Base-by-base conservation (phyloP, 2,888 invertebrate genomes). In the Pheosia gnoma region DNA sequence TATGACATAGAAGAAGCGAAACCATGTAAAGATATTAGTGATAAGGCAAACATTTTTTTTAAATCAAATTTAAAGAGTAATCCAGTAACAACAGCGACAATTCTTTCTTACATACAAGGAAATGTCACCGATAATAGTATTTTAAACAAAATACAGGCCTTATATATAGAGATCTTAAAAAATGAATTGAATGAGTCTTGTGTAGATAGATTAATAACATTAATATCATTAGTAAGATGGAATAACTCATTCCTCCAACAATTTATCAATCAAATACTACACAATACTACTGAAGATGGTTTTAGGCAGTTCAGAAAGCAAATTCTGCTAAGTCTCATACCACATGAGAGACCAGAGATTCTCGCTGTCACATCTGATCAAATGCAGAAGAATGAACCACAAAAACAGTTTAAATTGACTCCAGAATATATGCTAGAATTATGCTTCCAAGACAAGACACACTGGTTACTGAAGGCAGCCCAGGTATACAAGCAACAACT, bases 371-470 rank as follows among this genome's bases (percentile, higher is more conserved):
- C 85, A 37, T 84, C 90, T 59, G 88, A 91, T 52, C 80, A 84
- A 3, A 87, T 93, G 77, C 88, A 90, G 65, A 88, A 82, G 66
- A 89, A 87, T 83, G 92, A 91, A 62, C 84, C 88, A 10, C 89
- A 90, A 52, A 91, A 88, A 61, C 87, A 88, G 70, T 93, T 91
- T 65, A 91, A 91, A 75, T 71, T 94, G 41, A 92, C 93, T 10
- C 92, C 94, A 37, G 93, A 94, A 70, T 90, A 93, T 68, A 94
- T 94, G 93, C 81, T 94, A 1, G 92, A 94, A 72, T 76, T 94
- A n/a, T 93, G 92, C 67, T 94, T 94, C 71, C 88, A 89, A 68
- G 90, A 92, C 60, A 91, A 91, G 62, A 88, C 85, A 10, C 94
- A 94, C 68, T 94, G 94, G 94, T 77, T 94, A 13, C 72, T 93